Evolutionary conservation across 37 sponge, comb jelly and placozoan genomes (phyloP).

Genomic region (Eunapius fragilis): DNA sequence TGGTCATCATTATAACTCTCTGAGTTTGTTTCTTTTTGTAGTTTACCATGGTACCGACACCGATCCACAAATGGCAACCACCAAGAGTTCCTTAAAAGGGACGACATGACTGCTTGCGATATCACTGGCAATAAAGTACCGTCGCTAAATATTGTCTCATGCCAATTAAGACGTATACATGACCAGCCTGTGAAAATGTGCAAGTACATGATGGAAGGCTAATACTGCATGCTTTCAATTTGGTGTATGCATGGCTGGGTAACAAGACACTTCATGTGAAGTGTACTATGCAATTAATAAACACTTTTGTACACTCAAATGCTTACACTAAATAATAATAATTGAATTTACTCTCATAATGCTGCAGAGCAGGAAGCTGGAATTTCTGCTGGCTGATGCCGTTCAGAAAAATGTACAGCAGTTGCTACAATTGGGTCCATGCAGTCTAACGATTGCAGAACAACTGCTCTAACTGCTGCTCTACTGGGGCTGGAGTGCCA

Average conservation of each 20-base stretch:
- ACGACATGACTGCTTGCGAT: conserved; percentile 73
- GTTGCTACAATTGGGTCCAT: conserved; percentile 78
- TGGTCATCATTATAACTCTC: too few relatives aligned
- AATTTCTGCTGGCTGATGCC: conserved; percentile 87
- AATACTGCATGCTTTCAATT: too few relatives aligned
- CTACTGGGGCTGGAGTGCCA: conserved; percentile 82
- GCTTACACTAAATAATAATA: too few relatives aligned
- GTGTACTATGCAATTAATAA: too few relatives aligned
- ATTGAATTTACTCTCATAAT: too few relatives aligned
- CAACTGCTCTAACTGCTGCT: conserved; percentile 80
- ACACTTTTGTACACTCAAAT: too few relatives aligned
- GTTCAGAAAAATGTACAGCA: conserved; percentile 56
- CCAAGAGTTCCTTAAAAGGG: conserved; percentile 82
- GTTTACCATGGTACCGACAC: conserved; percentile 65
- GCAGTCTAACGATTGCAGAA: conserved; percentile 83
- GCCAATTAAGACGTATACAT: too few relatives aligned
- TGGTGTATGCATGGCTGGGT: too few relatives aligned
- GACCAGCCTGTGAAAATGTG: too few relatives aligned
- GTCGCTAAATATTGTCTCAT: too few relatives aligned
- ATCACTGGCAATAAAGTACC: conserved; percentile 84
- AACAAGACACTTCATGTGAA: too few relatives aligned
- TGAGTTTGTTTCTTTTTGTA: conserved; percentile 13
- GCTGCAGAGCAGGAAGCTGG: conserved; percentile 75
- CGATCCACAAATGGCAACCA: conserved; percentile 70
- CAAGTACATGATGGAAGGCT: too few relatives aligned